Percentiles rank a stretch among this genome's conserved stretches.
These are phyloP conservation scores for Lordiphosa stackelbergi DNA, from an alignment of 1,140 invertebrate species.

Conservation along the genomic window DNA sequence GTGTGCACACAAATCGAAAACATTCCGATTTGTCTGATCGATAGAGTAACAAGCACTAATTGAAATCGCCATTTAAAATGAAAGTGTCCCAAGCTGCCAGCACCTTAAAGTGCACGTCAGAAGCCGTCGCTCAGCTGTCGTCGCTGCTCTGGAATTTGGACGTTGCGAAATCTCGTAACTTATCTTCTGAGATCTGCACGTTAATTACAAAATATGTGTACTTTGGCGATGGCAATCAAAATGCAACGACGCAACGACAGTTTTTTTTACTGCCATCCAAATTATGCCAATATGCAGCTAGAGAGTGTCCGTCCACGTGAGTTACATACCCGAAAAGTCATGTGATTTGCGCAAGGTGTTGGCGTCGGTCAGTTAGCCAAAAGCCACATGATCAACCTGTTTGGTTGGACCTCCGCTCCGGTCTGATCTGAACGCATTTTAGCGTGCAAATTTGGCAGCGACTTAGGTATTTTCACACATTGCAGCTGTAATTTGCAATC, in stretches of 20 bases:
- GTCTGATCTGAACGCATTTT: conserved; percentile 22
- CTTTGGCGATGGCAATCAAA: conserved; percentile 32
- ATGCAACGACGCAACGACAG: conserved; percentile 49
- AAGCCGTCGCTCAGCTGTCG: conserved; percentile 18
- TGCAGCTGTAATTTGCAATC: conserved; percentile 43
- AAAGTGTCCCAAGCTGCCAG: conserved; percentile 61
- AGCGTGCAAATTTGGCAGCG: conserved; percentile 25
- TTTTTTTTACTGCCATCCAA: conserved; percentile 29
- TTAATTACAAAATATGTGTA: conserved; percentile 62
- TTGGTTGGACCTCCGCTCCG: conserved; percentile 3
- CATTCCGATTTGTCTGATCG: conserved; percentile 50
- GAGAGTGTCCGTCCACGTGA: neutral
- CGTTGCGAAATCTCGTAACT: conserved; percentile 23
- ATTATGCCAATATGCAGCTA: conserved; percentile 44
- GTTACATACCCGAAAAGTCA: conserved; percentile 39
- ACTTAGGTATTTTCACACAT: conserved; percentile 62
- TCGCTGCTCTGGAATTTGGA: conserved; percentile 47
- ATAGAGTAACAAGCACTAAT: conserved; percentile 66
- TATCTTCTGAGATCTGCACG: conserved; percentile 28
- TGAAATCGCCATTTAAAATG: conserved; percentile 67
- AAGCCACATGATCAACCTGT: conserved; percentile 30
- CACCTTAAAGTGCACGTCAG: conserved; percentile 47
- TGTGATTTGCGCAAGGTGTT: conserved; percentile 18
- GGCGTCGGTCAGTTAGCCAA: conserved; percentile 6
- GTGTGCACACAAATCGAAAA: conserved; percentile 60